These are phyloP conservation scores for Scatophagus argus DNA, from an alignment of 2,113 vertebrate species.

Conservation along the genomic window DNA sequence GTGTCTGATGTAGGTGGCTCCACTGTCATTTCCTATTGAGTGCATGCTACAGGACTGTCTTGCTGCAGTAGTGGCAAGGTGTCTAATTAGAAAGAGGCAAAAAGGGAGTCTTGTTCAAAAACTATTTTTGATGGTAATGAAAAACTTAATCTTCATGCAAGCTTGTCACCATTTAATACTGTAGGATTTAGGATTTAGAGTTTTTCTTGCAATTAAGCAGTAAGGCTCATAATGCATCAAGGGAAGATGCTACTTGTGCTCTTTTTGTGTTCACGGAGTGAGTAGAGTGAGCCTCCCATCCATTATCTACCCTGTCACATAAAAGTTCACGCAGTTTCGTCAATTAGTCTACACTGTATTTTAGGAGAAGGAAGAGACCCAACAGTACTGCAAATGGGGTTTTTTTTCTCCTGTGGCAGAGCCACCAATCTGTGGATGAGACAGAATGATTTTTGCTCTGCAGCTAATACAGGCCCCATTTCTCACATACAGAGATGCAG, in stretches of 20 bases:
- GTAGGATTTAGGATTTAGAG: neutral
- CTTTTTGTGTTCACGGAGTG: neutral
- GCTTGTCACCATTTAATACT: neutral
- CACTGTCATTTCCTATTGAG: constrained; percentile 44
- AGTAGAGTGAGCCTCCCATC: neutral
- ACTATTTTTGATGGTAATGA: neutral
- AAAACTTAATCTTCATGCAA: neutral
- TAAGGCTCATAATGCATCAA: neutral
- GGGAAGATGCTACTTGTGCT: neutral
- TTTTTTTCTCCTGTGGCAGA: constrained; percentile 17
- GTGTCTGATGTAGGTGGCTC: constrained; percentile 22
- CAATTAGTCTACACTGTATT: constrained; percentile 24
- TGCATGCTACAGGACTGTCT: neutral
- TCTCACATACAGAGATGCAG: constrained; percentile 45
- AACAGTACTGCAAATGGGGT: constrained; percentile 15
- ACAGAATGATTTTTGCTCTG: constrained; percentile 60
- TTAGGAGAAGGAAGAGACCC: constrained; percentile 16
- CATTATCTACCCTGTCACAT: constrained; percentile 39
- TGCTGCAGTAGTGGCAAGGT: neutral
- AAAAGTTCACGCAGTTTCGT: constrained; percentile 29
- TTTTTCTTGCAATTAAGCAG: neutral
- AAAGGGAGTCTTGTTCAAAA: neutral
- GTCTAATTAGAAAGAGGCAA: constrained; percentile 8
- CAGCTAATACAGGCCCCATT: constrained; percentile 40
- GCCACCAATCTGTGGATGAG: constrained; percentile 38